phyloP scores from a whole-genome alignment of 2,113 vertebrate genomes.

The Oxyura jamaicensis region DNA sequence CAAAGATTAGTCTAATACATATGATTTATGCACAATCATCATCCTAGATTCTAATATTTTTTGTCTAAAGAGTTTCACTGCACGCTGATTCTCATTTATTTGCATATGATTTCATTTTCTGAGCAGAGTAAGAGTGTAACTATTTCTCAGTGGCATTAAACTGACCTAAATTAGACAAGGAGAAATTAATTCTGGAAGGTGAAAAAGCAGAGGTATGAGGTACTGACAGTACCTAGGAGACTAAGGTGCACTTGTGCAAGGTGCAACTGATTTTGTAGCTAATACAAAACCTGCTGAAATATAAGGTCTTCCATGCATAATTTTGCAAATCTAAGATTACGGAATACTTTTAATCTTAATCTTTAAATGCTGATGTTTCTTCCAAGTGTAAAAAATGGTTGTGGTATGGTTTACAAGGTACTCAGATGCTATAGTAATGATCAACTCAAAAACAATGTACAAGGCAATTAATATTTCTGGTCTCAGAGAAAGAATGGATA shows the following conservation, averaged over 20 bases:
- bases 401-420: neutral
- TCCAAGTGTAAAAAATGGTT: neutral
- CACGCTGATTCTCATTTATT: conserved; percentile 44
- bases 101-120: conserved; percentile 59
- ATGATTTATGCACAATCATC: conserved; percentile 36
- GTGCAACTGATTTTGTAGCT: neutral
- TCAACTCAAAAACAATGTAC: neutral
- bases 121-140: neutral
- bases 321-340: neutral
- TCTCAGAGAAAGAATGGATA: neutral
- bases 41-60: conserved; percentile 38
- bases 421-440: neutral
- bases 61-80: conserved; percentile 41
- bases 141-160: conserved; percentile 17
- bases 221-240: neutral
- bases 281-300: neutral
- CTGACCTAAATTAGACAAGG: neutral
- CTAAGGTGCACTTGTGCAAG: neutral
- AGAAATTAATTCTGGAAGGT: neutral
- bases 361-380: neutral
- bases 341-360: neutral
- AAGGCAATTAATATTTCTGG: neutral
- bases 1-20: neutral
- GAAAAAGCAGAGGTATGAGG: neutral
- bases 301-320: neutral